Evolutionary conservation across 2,888 invertebrate genomes (phyloP).

Genomic region (Sarcophaga variegata): DNA sequence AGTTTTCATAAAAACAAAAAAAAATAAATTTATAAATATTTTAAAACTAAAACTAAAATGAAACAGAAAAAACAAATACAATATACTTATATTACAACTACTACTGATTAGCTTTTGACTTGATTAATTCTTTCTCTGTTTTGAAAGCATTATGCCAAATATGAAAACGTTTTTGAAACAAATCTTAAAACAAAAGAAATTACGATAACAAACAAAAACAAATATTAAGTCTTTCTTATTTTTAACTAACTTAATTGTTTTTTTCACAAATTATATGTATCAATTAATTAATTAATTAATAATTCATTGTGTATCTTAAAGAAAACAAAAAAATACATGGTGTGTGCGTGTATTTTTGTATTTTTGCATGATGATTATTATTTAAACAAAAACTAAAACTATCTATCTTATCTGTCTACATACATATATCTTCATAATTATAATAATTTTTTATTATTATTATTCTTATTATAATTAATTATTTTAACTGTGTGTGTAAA

Average conservation of each 20-base stretch:
- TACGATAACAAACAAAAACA: constrained; percentile 18
- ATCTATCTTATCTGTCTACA: too few species aligned
- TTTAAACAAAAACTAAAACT: neutral
- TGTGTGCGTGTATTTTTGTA: constrained; percentile 40
- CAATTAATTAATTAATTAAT: constrained; percentile 27
- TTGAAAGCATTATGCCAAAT: constrained; percentile 63
- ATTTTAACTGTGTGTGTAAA: neutral
- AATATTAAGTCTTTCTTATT: constrained; percentile 41
- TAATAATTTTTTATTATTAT: neutral
- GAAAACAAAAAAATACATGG: constrained; percentile 1
- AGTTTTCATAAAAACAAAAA: constrained; percentile 37
- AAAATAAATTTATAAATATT: constrained; percentile 28
- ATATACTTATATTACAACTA: constrained; percentile 16
- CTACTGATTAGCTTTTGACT: constrained; percentile 48
- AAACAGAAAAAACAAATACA: too few species aligned
- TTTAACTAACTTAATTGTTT: constrained; percentile 34
- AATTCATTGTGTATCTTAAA: constrained; percentile 20
- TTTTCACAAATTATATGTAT: constrained; percentile 44
- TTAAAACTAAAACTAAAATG: neutral
- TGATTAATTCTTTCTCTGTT: constrained; percentile 26
- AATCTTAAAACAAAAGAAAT: constrained; percentile 8
- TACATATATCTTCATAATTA: neutral
- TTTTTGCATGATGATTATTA: constrained; percentile 45
- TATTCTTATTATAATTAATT: neutral
- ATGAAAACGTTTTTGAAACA: constrained; percentile 50